Evolutionary conservation across 1,140 invertebrate genomes (phyloP), one percentile per base, ranked within the genome.

Genomic region (Liolophura sinensis): DNA sequence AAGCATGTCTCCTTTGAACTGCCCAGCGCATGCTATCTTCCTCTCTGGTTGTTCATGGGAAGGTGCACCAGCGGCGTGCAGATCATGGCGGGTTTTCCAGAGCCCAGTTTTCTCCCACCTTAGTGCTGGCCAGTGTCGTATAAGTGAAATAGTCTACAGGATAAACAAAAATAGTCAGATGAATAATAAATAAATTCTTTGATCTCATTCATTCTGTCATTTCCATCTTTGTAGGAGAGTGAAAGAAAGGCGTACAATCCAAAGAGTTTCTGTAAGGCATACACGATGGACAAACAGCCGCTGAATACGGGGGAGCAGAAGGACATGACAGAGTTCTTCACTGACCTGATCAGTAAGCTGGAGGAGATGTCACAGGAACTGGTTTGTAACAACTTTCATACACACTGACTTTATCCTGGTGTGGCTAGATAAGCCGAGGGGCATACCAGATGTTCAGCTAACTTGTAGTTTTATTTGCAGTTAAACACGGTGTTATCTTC

Each of bases 311-410:
- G 94, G 0, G 96, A 98, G 82, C 96, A 97, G 81, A 97, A 97
- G 80, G 96, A 98, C 78, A 98, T 98, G 96, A 95, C 95, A 0
- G 96, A 98, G 84, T 97, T 97, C 85, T 97, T 97, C 76, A 97
- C 96, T 52, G 95, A 98, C 85, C 88, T 97, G 0, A 95, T 98
- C 12, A 95, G 93, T 9, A 98, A 97, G 81, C 81, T 97, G 1
- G 96, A 98, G 84, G 95, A 97, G 84, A 97, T 97, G 93, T 94
- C 93, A 0, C 91, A 92, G 0, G 91, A 95, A 67, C 81, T 97
- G 75, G 85, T 86, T 72, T 58, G 73, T 65, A 64, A 69, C 47
- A 9, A 40, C 31, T 40, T 40, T 9, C 31, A 5, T 40, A 40
- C n/a, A 40, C 31, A 40, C 31, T 40, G 31, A 40, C 3, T n/a